These are phyloP conservation scores for Scaeva pyrastri DNA, from an alignment of 2,888 invertebrate genomes.

Conservation along the genomic window DNA sequence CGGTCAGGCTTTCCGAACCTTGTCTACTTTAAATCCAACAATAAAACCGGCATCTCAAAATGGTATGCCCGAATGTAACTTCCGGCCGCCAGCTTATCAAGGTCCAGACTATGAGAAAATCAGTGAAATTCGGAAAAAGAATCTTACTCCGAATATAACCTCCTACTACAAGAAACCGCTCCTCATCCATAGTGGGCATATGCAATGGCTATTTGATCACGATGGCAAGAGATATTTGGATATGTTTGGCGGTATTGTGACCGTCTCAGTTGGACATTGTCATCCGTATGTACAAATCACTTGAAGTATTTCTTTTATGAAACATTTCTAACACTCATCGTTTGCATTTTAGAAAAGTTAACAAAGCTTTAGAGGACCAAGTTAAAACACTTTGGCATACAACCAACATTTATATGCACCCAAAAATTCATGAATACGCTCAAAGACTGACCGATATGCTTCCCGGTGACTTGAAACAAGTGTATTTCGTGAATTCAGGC, in stretches of 20 bases:
- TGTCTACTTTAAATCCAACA: conserved; percentile 73
- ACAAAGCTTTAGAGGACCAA: conserved; percentile 91
- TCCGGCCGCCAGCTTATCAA: conserved; percentile 82
- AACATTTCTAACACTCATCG: conserved; percentile 59
- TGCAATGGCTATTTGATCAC: conserved; percentile 97
- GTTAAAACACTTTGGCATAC: conserved; percentile 94
- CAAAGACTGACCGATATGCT: conserved; percentile 91
- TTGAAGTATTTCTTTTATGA: not conserved
- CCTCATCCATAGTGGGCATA: conserved; percentile 92
- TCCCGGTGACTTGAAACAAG: conserved; percentile 94
- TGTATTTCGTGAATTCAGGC: conserved; percentile 97
- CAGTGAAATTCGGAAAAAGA: conserved; percentile 85
- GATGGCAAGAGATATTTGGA: conserved; percentile 95
- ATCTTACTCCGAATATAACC: conserved; percentile 89
- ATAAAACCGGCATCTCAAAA: conserved; percentile 76
- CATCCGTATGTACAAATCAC: conserved; percentile 92
- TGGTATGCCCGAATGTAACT: conserved; percentile 81
- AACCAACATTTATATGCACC: conserved; percentile 95
- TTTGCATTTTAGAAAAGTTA: conserved; percentile 89
- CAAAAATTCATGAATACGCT: conserved; percentile 95
- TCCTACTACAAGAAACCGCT: conserved; percentile 93
- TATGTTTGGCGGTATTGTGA: conserved; percentile 98
- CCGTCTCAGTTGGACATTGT: conserved; percentile 98
- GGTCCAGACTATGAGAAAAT: conserved; percentile 87
- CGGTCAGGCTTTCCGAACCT: conserved; percentile 33